Conservation (phyloP, 2,888 invertebrate genomes). For the Anticlea derivata region DNA sequence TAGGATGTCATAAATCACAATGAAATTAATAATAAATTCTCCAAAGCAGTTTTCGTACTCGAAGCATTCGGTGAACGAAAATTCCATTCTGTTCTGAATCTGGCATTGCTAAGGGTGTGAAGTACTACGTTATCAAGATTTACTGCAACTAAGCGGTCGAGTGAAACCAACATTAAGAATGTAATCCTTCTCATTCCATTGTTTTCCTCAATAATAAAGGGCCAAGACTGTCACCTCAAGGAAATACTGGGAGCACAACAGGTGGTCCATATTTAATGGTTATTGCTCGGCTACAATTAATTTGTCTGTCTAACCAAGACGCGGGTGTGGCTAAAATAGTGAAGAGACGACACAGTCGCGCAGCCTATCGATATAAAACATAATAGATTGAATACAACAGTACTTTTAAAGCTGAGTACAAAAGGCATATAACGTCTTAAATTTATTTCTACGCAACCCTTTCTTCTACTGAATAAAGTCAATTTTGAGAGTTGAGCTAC, state of each 20-base stretch:
- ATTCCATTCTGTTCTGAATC: not conserved
- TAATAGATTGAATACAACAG: no score
- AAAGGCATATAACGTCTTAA: no score
- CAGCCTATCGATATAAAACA: not conserved
- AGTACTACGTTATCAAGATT: constrained; percentile 7
- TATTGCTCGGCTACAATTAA: constrained; percentile 65
- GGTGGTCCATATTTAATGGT: constrained; percentile 69
- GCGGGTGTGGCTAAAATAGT: constrained; percentile 45
- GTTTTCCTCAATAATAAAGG: constrained; percentile 27
- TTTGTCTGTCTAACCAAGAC: constrained; percentile 57
- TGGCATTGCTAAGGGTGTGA: not conserved
- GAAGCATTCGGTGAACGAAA: no score
- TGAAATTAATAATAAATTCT: constrained; percentile 3
- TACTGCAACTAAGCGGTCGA: constrained; percentile 14
- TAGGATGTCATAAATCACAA: constrained; percentile 1
- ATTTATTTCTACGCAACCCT: no score
- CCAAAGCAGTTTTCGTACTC: not conserved
- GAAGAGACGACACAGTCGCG: constrained; percentile 29
- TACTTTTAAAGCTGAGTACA: no score
- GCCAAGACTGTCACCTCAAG: constrained; percentile 27
- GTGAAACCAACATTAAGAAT: constrained; percentile 17
- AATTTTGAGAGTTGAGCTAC: no score
- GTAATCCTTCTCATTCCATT: constrained; percentile 22
- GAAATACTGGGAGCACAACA: constrained; percentile 52
- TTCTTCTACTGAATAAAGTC: no score